Conservation (phyloP, 37 sponge, comb jelly and placozoan genomes). For the Corticium candelabrum region DNA sequence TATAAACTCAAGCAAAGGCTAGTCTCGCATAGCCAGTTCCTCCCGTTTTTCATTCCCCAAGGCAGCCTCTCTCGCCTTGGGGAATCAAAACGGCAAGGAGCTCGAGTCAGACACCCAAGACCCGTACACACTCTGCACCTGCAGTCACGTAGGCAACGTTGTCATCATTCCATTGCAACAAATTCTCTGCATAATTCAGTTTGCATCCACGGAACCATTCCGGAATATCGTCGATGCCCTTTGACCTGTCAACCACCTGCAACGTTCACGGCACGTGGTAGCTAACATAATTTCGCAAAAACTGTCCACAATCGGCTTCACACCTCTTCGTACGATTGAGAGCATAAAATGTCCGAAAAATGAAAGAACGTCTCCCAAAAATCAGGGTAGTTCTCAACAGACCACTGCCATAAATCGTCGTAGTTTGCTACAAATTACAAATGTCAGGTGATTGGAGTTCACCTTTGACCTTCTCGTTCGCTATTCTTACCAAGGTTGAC, state of each 20-base stretch:
- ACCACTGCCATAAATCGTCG: conserved; percentile 84
- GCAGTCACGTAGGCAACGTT: conserved; percentile 63
- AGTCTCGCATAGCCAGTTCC: background rate
- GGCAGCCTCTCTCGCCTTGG: no score
- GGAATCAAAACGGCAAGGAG: no score
- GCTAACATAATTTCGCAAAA: background rate
- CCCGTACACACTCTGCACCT: no score
- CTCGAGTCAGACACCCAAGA: no score
- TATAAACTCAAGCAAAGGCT: background rate
- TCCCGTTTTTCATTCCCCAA: background rate
- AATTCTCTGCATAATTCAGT: conserved; percentile 95
- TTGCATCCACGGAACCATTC: conserved; percentile 93
- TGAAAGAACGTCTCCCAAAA: conserved; percentile 93
- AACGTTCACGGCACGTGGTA: no score
- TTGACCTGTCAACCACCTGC: conserved; percentile 84
- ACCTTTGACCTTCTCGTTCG: background rate
- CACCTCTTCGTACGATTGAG: conserved; percentile 63
- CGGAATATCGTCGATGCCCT: conserved; percentile 63
- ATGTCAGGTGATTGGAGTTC: background rate
- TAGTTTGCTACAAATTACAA: conserved; percentile 48
- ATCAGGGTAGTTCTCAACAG: conserved; percentile 53
- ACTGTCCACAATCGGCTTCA: background rate
- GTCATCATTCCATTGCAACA: conserved; percentile 46
- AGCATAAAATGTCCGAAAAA: conserved; percentile 58
- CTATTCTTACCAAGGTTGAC: conserved; percentile 28